Percentiles rank a stretch among this genome's conserved stretches.
These are phyloP conservation scores for Drosophila bocqueti DNA, from an alignment of 1,140 invertebrate genomes.

Conservation along the genomic window DNA sequence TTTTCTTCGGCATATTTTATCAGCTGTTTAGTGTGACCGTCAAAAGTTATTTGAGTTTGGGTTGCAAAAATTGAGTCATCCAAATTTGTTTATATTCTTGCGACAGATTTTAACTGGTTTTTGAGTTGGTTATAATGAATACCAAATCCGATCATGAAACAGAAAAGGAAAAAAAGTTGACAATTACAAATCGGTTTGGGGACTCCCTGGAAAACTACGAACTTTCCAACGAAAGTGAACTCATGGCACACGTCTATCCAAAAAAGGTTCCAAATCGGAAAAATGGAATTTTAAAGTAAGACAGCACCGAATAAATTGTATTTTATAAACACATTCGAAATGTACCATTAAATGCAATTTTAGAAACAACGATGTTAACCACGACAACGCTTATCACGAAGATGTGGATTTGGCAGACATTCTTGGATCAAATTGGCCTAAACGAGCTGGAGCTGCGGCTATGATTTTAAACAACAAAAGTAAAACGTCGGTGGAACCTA, in stretches of 20 bases:
- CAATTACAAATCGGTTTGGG: slow-evolving; percentile 30
- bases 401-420: slow-evolving; percentile 81
- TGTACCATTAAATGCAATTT: background rate
- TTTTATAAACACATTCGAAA: background rate
- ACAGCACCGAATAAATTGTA: background rate
- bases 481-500: slow-evolving; percentile 10
- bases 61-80: background rate
- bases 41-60: background rate
- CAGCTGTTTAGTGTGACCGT: slow-evolving; percentile 12
- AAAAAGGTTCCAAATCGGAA: slow-evolving; percentile 32
- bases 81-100: background rate
- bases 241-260: slow-evolving; percentile 7
- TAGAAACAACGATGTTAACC: slow-evolving; percentile 27
- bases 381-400: slow-evolving; percentile 29
- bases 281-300: slow-evolving; percentile 37
- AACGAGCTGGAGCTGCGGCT: slow-evolving; percentile 55
- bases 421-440: slow-evolving; percentile 80
- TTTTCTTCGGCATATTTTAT: background rate
- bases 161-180: slow-evolving; percentile 44
- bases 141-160: slow-evolving; percentile 39
- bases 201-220: slow-evolving; percentile 36
- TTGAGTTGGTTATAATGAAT: slow-evolving; percentile 36
- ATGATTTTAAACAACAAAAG: slow-evolving; percentile 52
- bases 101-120: background rate
- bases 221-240: slow-evolving; percentile 25